These are phyloP conservation scores for Dendroctonus valens DNA, from an alignment of 1,140 invertebrate genomes.

Conservation along the genomic window DNA sequence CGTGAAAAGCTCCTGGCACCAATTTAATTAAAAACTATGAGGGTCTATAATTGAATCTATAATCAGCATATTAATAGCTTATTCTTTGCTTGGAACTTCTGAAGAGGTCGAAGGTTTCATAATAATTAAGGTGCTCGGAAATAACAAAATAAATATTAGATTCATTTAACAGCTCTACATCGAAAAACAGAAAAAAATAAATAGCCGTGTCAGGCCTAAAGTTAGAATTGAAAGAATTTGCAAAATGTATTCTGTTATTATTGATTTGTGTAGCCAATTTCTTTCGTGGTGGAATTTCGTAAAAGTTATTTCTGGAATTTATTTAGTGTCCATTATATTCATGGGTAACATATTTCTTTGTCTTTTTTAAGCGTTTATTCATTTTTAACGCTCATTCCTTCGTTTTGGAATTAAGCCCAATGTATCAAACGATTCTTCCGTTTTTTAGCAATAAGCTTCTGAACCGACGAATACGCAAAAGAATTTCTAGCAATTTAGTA, in stretches of 20 bases:
- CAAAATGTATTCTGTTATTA: constrained; percentile 1
- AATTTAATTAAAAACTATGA: constrained; percentile 21
- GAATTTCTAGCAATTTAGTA: too few species aligned
- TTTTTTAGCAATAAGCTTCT: constrained; percentile 16
- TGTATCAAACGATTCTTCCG: constrained; percentile 12
- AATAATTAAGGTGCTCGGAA: too few species aligned
- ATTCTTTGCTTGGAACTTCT: constrained; percentile 3
- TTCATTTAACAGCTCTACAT: background rate
- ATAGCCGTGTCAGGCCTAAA: background rate
- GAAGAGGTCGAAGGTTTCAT: background rate
- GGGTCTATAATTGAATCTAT: constrained; percentile 10
- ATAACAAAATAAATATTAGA: background rate
- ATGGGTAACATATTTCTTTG: constrained; percentile 30
- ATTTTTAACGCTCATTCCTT: constrained; percentile 25
- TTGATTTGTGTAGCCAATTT: constrained; percentile 30
- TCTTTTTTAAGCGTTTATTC: constrained; percentile 29
- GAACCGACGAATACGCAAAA: too few species aligned
- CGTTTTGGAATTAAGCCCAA: constrained; percentile 26
- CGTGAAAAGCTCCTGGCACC: constrained; percentile 7
- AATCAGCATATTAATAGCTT: constrained; percentile 18
- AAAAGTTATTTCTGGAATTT: constrained; percentile 23
- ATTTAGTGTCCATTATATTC: constrained; percentile 30
- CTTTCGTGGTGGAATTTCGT: constrained; percentile 1
- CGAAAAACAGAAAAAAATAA: background rate
- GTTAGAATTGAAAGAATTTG: background rate